These are phyloP conservation scores for Rhinolophus sinicus DNA, from an alignment of 2,113 vertebrate species.

Conservation along the genomic window DNA sequence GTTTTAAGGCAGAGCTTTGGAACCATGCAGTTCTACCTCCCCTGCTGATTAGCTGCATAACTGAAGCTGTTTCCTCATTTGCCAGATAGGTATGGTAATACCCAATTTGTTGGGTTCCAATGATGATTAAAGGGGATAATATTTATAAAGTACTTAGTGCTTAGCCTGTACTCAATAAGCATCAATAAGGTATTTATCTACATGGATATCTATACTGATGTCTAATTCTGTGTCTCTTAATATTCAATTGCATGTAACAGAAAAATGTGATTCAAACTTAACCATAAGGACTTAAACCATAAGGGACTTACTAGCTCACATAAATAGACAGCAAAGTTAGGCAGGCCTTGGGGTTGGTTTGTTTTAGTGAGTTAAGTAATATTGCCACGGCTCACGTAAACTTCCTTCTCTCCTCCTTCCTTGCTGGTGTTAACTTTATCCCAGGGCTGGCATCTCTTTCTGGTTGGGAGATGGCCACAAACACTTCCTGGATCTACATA, in stretches of 20 bases:
- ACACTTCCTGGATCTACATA: background rate
- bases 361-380: background rate
- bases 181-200: background rate
- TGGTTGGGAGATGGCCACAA: background rate
- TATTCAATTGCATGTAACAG: background rate
- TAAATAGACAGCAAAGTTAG: background rate
- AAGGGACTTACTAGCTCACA: background rate
- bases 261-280: slow-evolving; percentile 27
- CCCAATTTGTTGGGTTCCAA: background rate
- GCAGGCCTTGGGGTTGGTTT: background rate
- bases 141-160: background rate
- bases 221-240: background rate
- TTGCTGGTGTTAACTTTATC: background rate
- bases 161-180: background rate
- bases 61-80: background rate
- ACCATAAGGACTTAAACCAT: background rate
- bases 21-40: background rate
- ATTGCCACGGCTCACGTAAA: background rate
- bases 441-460: background rate
- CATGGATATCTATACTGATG: background rate
- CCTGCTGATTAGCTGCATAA: background rate
- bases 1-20: background rate
- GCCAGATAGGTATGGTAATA: background rate
- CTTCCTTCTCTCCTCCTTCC: background rate
- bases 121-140: slow-evolving; percentile 22